Conservation (phyloP, 35 echinoderm and acorn worm species). For the Hemicentrotus pulcherrimus region DNA sequence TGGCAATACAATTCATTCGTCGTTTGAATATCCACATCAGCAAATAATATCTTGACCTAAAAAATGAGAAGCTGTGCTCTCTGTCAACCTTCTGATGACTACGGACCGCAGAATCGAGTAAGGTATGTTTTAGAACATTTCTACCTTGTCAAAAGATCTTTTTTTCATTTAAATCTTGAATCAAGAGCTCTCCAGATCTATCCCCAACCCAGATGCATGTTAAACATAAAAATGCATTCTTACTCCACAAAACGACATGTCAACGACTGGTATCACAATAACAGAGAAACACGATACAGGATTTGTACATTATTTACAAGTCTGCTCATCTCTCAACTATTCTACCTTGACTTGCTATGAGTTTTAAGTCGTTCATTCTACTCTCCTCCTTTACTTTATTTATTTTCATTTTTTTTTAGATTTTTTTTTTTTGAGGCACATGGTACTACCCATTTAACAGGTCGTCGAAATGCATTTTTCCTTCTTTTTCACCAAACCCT, state of each 20-base stretch:
- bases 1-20: background rate
- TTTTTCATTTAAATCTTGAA: background rate
- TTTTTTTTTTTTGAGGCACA: slow-evolving; percentile 12
- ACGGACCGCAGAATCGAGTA: too few relatives aligned
- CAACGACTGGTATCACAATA: slow-evolving; percentile 39
- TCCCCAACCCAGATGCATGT: background rate
- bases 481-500: background rate
- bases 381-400: background rate
- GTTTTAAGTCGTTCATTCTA: slow-evolving; percentile 16
- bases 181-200: background rate
- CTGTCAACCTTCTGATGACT: too few relatives aligned
- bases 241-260: background rate
- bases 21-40: background rate
- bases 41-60: too few relatives aligned
- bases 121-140: background rate
- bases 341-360: background rate
- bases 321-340: slow-evolving; percentile 27
- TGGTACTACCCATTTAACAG: background rate
- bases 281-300: slow-evolving; percentile 53
- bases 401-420: background rate
- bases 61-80: too few relatives aligned
- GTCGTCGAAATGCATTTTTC: background rate
- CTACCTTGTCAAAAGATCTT: background rate
- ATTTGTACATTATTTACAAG: slow-evolving; percentile 48
- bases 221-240: background rate